These are phyloP conservation scores for Synanthedon tipuliformis DNA, from an alignment of 2,888 invertebrate genomes.

Conservation along the genomic window DNA sequence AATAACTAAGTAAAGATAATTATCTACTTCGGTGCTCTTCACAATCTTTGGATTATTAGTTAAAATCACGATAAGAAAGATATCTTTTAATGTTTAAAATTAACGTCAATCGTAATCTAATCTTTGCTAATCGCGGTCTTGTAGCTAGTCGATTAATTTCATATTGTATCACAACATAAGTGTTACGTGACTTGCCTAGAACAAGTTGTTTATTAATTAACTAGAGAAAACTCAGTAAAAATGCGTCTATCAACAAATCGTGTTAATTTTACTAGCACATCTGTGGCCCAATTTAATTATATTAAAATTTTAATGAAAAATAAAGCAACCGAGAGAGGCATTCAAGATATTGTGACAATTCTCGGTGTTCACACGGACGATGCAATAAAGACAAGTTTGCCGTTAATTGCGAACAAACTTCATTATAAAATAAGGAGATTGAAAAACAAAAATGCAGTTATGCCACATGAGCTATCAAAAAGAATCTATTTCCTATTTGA, in stretches of 20 bases:
- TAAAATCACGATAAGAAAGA: conserved; percentile 28
- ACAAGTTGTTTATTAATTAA: conserved; percentile 3
- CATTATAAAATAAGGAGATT: conserved; percentile 13
- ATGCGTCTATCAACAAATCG: conserved; percentile 55
- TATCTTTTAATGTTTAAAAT: conserved; percentile 35
- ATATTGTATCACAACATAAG: conserved; percentile 14
- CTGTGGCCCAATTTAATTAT: conserved; percentile 53
- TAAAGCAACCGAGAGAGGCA: conserved; percentile 34
- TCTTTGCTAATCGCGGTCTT: conserved; percentile 33
- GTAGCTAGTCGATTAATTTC: neutral
- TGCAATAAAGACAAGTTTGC: conserved; percentile 18
- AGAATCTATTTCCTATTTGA: conserved; percentile 21
- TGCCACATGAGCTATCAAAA: conserved; percentile 22
- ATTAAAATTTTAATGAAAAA: conserved; percentile 47
- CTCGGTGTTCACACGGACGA: conserved; percentile 48
- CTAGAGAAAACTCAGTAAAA: conserved; percentile 9
- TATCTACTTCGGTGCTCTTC: too few species aligned
- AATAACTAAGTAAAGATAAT: too few species aligned
- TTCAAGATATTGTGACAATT: conserved; percentile 49
- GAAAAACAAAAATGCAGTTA: conserved; percentile 19
- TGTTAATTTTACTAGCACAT: conserved; percentile 47
- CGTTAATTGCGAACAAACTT: conserved; percentile 15
- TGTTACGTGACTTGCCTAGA: conserved; percentile 27
- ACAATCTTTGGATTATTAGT: neutral
- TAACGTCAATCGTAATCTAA: conserved; percentile 33